Percentiles rank a stretch among this genome's conserved stretches.
Evolutionary conservation across 2,797 vertebrate species (phyloP).

Genomic region (Prunella strophiata): DNA sequence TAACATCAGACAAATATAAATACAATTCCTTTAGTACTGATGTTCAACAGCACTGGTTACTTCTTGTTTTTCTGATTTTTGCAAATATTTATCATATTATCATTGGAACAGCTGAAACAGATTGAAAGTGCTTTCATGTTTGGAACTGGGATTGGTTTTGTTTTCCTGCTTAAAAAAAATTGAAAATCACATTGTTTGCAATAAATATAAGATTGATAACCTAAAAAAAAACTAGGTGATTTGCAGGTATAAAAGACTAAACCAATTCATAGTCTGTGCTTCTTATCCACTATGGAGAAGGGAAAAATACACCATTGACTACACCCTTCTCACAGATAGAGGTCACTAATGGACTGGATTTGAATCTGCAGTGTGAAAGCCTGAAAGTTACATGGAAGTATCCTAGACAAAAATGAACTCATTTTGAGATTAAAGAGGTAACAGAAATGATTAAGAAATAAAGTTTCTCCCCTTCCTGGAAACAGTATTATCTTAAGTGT

Average conservation of each 20-base stretch:
- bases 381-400: conserved; percentile 76
- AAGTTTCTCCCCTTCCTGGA: conserved; percentile 48
- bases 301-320: conserved; percentile 40
- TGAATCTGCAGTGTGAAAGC: conserved; percentile 73
- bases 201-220: not conserved
- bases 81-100: not conserved
- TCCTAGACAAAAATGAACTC: conserved; percentile 70
- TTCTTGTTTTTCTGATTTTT: conserved; percentile 6
- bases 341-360: conserved; percentile 85
- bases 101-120: not conserved
- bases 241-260: conserved; percentile 23
- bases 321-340: conserved; percentile 81
- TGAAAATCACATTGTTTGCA: not conserved
- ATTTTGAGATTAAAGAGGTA: conserved; percentile 67
- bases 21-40: not conserved
- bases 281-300: not conserved
- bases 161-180: conserved; percentile 9
- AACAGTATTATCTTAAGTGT: conserved; percentile 50
- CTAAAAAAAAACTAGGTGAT: not conserved
- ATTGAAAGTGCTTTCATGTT: not conserved
- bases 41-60: not conserved
- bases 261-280: not conserved
- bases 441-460: conserved; percentile 43
- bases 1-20: not conserved
- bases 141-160: not conserved